A percentile compares a stretch with the other conserved stretches of the same genome.
Conservation (phyloP, 2,797 vertebrate species). For the Macroramphosus scolopax region DNA sequence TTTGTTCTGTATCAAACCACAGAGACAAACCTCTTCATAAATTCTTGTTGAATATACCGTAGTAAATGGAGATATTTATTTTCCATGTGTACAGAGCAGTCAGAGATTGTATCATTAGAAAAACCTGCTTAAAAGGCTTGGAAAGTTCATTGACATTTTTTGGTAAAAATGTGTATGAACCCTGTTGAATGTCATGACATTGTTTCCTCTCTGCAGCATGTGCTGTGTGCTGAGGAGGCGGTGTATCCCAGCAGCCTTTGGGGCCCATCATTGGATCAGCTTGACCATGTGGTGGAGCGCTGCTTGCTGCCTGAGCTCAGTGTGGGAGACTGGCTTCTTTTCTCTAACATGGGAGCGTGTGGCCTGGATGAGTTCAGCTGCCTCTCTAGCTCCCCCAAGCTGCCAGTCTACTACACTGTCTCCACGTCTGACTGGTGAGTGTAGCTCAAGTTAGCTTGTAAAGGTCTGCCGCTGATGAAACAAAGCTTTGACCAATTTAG, state of each 20-base stretch:
- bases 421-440: slow-evolving; percentile 93
- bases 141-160: too few species aligned
- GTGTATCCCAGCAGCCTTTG: slow-evolving; percentile 94
- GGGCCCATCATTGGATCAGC: slow-evolving; percentile 93
- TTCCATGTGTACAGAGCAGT: too few species aligned
- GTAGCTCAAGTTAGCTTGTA: not conserved
- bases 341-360: slow-evolving; percentile 92
- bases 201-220: slow-evolving; percentile 48
- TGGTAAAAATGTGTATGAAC: too few species aligned
- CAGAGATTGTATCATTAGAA: too few species aligned
- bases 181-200: not conserved
- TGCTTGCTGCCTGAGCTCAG: slow-evolving; percentile 94
- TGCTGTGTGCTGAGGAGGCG: slow-evolving; percentile 76
- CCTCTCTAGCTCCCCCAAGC: slow-evolving; percentile 80
- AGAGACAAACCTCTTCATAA: too few species aligned
- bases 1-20: too few species aligned
- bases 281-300: slow-evolving; percentile 94
- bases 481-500: not conserved
- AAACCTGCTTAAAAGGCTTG: too few species aligned
- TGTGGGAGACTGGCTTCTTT: slow-evolving; percentile 96
- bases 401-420: slow-evolving; percentile 92
- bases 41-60: too few species aligned
- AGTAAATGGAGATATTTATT: too few species aligned
- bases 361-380: slow-evolving; percentile 82
- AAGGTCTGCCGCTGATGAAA: not conserved